Evolutionary conservation across 1,140 invertebrate species (phyloP).

Genomic region (Drosophila rhopaloa): DNA sequence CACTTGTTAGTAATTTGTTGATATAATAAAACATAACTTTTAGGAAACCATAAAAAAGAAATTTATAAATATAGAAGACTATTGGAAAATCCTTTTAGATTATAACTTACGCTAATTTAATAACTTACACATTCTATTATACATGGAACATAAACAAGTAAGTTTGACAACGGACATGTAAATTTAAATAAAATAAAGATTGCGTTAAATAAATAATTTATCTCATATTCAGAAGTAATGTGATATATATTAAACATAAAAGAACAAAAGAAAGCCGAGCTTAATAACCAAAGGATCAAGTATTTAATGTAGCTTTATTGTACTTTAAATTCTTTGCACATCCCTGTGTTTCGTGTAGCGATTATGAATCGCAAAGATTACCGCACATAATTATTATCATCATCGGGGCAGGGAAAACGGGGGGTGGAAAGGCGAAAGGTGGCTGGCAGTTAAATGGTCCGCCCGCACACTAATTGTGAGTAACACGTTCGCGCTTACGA

Average conservation of each 20-base stretch:
- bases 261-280: not conserved
- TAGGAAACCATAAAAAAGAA: too few species aligned
- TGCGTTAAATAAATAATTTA: too few species aligned
- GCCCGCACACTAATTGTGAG: slow-evolving; percentile 71
- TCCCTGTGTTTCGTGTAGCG: slow-evolving; percentile 14
- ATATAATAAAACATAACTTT: too few species aligned
- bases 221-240: not conserved
- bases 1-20: too few species aligned
- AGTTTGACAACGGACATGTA: too few species aligned
- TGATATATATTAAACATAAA: not conserved
- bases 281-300: slow-evolving; percentile 1
- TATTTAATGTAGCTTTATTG: slow-evolving; percentile 11
- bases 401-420: slow-evolving; percentile 17
- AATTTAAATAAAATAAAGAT: too few species aligned
- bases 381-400: slow-evolving; percentile 75
- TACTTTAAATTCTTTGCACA: slow-evolving; percentile 20
- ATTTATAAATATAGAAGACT: too few species aligned
- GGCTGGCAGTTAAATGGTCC: slow-evolving; percentile 65
- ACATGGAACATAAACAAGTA: too few species aligned
- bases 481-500: slow-evolving; percentile 78
- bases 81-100: too few species aligned
- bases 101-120: too few species aligned
- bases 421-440: slow-evolving; percentile 10
- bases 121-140: too few species aligned
- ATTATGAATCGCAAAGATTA: slow-evolving; percentile 67